phyloP scores from a whole-genome alignment of 2,113 vertebrate genomes.

The Protomyctophum bolini region DNA sequence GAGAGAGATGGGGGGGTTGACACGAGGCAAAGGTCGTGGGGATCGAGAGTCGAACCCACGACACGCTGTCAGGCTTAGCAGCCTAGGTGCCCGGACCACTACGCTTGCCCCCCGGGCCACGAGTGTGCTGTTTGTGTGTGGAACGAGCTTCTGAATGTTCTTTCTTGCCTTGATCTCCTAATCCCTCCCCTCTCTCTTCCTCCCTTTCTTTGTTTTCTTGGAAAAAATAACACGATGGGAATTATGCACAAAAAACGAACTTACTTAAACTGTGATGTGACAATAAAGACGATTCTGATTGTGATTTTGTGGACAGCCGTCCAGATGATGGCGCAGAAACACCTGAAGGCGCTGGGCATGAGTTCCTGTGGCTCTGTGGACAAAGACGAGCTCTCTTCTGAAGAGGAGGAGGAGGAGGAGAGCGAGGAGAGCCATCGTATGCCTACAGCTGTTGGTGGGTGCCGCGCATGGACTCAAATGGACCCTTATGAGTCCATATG shows the following conservation, averaged over 20 bases:
- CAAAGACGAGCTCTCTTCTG: constrained; percentile 62
- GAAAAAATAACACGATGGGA: too few relatives aligned
- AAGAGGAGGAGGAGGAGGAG: constrained; percentile 70
- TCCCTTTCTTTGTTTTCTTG: not conserved
- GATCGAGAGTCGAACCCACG: too few relatives aligned
- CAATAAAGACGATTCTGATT: too few relatives aligned
- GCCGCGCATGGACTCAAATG: not conserved
- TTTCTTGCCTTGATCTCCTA: not conserved
- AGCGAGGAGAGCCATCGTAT: constrained; percentile 50
- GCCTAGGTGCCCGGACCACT: too few relatives aligned
- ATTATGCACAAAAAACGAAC: too few relatives aligned
- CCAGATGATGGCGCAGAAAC: constrained; percentile 89
- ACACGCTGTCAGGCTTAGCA: too few relatives aligned
- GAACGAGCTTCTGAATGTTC: too few relatives aligned
- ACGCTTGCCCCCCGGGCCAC: too few relatives aligned
- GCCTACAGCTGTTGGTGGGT: constrained; percentile 36
- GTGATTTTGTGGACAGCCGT: constrained; percentile 76
- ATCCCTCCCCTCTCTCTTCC: not conserved
- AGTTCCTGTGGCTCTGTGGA: constrained; percentile 70
- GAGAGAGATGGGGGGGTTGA: too few relatives aligned
- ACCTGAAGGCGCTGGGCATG: constrained; percentile 82
- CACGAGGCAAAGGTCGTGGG: too few relatives aligned
- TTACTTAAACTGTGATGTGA: too few relatives aligned
- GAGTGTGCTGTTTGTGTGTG: too few relatives aligned
- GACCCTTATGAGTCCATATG: not conserved